These are phyloP conservation scores for Conopomorpha cramerella DNA, from an alignment of 1,140 invertebrate genomes.

Conservation along the genomic window DNA sequence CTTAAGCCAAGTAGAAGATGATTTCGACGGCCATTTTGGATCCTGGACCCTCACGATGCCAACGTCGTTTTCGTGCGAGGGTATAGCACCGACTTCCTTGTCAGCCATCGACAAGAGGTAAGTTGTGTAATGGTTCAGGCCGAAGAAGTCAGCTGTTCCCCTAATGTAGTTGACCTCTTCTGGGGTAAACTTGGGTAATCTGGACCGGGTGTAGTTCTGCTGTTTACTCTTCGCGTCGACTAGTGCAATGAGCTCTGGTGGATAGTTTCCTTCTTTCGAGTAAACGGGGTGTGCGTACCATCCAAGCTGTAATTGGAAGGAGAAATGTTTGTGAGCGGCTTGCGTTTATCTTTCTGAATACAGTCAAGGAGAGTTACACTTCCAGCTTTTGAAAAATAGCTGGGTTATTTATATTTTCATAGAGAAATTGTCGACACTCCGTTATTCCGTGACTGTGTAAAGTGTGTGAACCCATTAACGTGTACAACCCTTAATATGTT, in stretches of 20 bases:
- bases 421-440: too few relatives aligned
- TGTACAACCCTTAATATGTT: too few relatives aligned
- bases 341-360: too few relatives aligned
- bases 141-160: constrained; percentile 65
- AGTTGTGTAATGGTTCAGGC: constrained; percentile 67
- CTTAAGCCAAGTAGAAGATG: constrained; percentile 55
- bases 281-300: constrained; percentile 73
- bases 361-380: too few relatives aligned
- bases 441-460: too few relatives aligned
- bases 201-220: constrained; percentile 65
- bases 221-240: constrained; percentile 63
- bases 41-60: constrained; percentile 49
- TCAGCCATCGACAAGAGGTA: constrained; percentile 46
- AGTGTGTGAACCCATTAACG: too few relatives aligned
- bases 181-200: constrained; percentile 66
- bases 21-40: constrained; percentile 51
- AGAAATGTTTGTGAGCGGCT: too few relatives aligned
- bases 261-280: constrained; percentile 69
- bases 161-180: constrained; percentile 62
- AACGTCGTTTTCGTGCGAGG: constrained; percentile 54
- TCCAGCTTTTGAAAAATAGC: too few relatives aligned
- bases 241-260: constrained; percentile 64
- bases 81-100: constrained; percentile 33
- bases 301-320: constrained; percentile 49
- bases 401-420: too few relatives aligned